Evolutionary conservation across 2,888 invertebrate species (phyloP), one percentile per base, ranked within the genome.

Genomic region (Hofmannophila pseudospretella): DNA sequence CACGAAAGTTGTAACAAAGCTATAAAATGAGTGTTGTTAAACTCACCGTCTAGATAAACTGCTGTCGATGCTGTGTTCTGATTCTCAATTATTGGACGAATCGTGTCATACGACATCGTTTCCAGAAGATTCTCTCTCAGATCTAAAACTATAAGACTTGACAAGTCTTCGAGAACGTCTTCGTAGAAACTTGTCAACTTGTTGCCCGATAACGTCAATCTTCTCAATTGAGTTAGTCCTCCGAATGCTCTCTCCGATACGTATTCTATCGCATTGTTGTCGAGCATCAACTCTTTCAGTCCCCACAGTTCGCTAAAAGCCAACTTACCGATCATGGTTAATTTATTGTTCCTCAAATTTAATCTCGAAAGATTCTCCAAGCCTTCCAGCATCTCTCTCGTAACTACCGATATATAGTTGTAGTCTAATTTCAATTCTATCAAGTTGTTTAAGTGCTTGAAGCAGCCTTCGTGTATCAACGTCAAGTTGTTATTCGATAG

Each of bases 401-500:
- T 94, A 52, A 95, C 80, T 16, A 93, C 92, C 43, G 91, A 90
- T 58, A 96, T 90, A 62, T 90, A 91, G 77, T 93, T 95, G 52
- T 88, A 87, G 56, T 93, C 94, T 54, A 97, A 79, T 66, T 95
- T 94, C 40, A 98, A 81, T 57, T 93, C 93, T 42, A 93, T 89
- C 41, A 97, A 85, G 55, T 93, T 91, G 12, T 89, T 89, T 57
- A 95, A 79, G 45, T 93, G 90, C 47, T 89, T 89, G 66, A 95
- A 96, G 34, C 97, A 93, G 44, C 93, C 93, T 51, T 96, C 95
- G 56, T 97, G 97, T 34, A 97, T 87, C 28, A 92, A 89, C 55
- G 93, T 93, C 38, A 98, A 87, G 58, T 94, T 93, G 74, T 98
- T 98, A 60, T 93, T 93, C 51, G 96, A 95, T 41, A 98, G 84